phyloP scores from a whole-genome alignment of 2,797 vertebrate species.

The Caiman crocodilus region DNA sequence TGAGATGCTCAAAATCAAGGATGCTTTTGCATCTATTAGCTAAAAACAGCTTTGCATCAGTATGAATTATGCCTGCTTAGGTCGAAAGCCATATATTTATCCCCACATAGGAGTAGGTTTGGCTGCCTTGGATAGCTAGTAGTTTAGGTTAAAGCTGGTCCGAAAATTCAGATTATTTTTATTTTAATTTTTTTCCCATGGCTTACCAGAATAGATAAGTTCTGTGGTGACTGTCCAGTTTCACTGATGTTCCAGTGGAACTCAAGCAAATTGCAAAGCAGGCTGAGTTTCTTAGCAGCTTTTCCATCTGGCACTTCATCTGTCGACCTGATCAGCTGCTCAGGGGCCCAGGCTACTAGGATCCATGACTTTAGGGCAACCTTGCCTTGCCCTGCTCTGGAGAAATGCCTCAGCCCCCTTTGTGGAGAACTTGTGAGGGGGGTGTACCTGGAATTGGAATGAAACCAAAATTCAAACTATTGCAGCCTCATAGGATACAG shows the following conservation, averaged over 20 bases:
- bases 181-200: too few relatives aligned
- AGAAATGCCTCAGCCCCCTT: neutral
- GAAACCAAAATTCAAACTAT: neutral
- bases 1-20: accelerated
- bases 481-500: neutral
- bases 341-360: neutral
- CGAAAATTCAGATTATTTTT: neutral
- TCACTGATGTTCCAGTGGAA: too few relatives aligned
- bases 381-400: too few relatives aligned
- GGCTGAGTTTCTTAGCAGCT: too few relatives aligned
- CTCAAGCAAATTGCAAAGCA: too few relatives aligned
- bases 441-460: neutral
- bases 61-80: neutral
- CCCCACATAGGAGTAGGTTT: neutral
- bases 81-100: neutral
- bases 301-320: accelerated
- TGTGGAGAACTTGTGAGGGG: neutral
- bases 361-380: neutral
- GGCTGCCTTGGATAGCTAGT: neutral
- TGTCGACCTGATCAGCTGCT: neutral
- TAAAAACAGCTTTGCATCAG: conserved; percentile 23
- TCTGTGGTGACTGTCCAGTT: too few relatives aligned
- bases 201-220: too few relatives aligned
- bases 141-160: accelerated
- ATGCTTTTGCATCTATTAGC: neutral